Percentiles rank a stretch among this genome's conserved stretches.
phyloP scores from a whole-genome alignment of 2,113 vertebrate species.

The human region DNA sequence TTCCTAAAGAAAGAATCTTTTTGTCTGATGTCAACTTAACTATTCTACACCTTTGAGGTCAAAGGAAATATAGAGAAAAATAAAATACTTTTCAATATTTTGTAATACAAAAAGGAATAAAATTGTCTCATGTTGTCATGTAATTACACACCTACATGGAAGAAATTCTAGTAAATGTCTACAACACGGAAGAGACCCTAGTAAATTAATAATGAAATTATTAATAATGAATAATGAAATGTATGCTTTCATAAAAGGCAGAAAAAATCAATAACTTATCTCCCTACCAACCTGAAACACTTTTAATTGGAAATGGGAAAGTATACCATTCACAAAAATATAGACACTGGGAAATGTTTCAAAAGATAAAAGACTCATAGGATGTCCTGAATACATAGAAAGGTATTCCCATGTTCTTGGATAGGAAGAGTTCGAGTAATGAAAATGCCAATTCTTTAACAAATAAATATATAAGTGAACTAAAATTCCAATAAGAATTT shows the following conservation, averaged over 20 bases:
- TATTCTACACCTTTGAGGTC: background rate
- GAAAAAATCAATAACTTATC: background rate
- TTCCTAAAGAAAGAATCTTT: background rate
- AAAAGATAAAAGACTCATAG: background rate
- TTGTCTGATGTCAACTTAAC: background rate
- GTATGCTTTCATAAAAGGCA: background rate
- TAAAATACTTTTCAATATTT: background rate
- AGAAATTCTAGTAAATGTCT: background rate
- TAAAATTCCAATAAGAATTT: background rate
- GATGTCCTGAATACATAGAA: background rate
- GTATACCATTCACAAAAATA: background rate
- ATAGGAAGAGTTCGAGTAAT: background rate
- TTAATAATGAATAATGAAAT: background rate
- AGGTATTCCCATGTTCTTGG: background rate
- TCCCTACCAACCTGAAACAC: too few relatives aligned
- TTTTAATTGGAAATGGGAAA: background rate
- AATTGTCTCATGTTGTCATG: background rate
- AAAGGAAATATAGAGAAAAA: background rate
- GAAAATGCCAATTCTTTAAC: background rate
- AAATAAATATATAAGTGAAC: background rate
- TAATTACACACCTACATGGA: background rate
- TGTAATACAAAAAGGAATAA: background rate
- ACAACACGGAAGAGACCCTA: background rate
- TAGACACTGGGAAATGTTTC: background rate
- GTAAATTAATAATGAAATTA: background rate